Percentiles rank a stretch among this genome's conserved stretches.
These are phyloP conservation scores for Gulo gulo DNA, from an alignment of 2,113 vertebrate genomes.

Conservation along the genomic window DNA sequence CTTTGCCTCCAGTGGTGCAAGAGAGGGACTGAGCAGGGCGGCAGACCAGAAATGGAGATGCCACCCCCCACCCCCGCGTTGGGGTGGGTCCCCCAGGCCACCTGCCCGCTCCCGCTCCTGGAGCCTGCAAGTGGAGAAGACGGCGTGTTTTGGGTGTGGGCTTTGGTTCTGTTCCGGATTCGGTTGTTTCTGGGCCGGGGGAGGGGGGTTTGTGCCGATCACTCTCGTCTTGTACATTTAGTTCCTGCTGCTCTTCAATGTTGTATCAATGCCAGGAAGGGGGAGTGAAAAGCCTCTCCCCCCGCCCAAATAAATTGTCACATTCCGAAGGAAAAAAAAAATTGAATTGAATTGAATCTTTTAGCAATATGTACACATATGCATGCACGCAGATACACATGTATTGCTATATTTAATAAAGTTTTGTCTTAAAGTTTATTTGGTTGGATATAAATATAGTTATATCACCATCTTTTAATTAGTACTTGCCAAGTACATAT, in stretches of 20 bases:
- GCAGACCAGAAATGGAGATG: not conserved
- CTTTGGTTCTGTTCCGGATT: conserved; percentile 9
- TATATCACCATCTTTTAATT: not conserved
- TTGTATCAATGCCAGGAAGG: conserved; percentile 88
- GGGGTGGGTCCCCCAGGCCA: not conserved
- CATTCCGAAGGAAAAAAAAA: conserved; percentile 88
- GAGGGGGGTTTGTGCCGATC: conserved; percentile 81
- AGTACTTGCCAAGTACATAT: not conserved
- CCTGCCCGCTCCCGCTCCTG: conserved; percentile 26
- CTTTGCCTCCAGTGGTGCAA: conserved; percentile 78
- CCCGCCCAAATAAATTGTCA: conserved; percentile 87
- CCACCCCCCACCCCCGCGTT: fast-evolving
- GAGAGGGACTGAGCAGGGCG: conserved; percentile 33
- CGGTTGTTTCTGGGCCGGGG: conserved; percentile 53
- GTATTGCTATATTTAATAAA: not conserved
- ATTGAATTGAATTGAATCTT: not conserved
- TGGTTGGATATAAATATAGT: not conserved
- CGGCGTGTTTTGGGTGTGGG: conserved; percentile 77
- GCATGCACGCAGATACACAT: not conserved
- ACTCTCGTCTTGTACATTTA: conserved; percentile 86
- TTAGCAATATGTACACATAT: not conserved
- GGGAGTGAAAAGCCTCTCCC: conserved; percentile 81
- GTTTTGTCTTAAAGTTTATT: not conserved
- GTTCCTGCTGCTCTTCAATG: conserved; percentile 89
- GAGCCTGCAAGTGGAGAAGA: conserved; percentile 56